Evolutionary conservation across 1,140 invertebrate genomes (phyloP), one percentile per base, ranked within the genome.

Genomic region (Phocides pigmalion): DNA sequence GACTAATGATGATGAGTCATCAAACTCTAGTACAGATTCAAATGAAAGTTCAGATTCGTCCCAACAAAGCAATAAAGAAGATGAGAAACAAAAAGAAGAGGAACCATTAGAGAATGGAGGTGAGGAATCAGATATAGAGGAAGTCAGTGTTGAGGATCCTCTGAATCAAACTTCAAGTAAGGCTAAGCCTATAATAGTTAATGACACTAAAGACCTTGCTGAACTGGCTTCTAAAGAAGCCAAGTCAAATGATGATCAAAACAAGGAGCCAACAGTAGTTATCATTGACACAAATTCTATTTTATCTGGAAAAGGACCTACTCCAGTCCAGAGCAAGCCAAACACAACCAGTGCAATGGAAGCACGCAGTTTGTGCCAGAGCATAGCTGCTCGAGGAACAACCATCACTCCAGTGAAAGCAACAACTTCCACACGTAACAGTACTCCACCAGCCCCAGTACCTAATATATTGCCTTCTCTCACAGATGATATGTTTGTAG

Each of bases 401-500:
- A 92, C 91, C 19, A 90, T 92, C 20, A 92, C 92, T 67, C 93
- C 92, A n/a, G 87, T 91, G 11, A 86, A 82, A 71, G 70, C 77
- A 42, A 88, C 87, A 66, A 66, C 50, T 64, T 67, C 82, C 47
- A 25, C 67, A 14, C 75, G 76, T 46, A 77, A 72, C 76, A 79
- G 73, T 76, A 68, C 76, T 64, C 76, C 81, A 59, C 72, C 82
- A 59, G 76, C 92, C 28, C 82, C 92, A 1, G 88, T 93, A 25
- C 91, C 93, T 56, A 89, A 94, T 46, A 94, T 96, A 51, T 87
- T 97, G 72, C 96, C 96, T 0, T 95, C 96, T 4, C 90, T 97
- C 3, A 97, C 96, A 5, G 96, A 98, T 86, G 96, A 97, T 68
- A 97, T 97, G 95, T 97, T 96, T 90, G 96, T 97, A 1, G 95